Evolutionary conservation across 2,113 vertebrate species (phyloP).

Genomic region (Callocephalon fimbriatum): DNA sequence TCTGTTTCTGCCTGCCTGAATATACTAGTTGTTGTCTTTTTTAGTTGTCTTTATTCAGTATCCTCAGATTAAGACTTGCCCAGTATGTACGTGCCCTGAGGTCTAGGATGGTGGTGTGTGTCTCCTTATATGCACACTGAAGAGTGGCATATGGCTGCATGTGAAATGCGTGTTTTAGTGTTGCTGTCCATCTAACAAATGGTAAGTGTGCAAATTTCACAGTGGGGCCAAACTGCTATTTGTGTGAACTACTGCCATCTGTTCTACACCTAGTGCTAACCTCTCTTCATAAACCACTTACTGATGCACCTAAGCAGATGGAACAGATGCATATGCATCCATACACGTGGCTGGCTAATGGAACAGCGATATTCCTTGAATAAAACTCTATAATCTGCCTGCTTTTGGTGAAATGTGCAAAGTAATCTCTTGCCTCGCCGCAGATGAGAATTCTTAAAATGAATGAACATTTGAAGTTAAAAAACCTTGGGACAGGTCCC

Average conservation of each 20-base stretch:
- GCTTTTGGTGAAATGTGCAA: not conserved
- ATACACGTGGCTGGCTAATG: fast-evolving
- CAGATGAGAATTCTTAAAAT: not conserved
- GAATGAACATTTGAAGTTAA: not conserved
- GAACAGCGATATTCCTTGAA: not conserved
- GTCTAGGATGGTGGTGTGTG: not conserved
- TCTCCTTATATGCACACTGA: not conserved
- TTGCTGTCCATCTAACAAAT: not conserved
- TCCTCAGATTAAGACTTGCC: not conserved
- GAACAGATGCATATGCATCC: not conserved
- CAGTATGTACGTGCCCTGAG: not conserved
- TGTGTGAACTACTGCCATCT: not conserved
- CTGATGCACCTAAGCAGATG: not conserved
- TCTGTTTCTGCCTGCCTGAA: not conserved
- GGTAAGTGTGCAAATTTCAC: not conserved
- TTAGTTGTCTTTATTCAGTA: not conserved
- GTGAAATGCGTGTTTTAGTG: not conserved
- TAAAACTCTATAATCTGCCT: not conserved
- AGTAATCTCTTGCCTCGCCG: not conserved
- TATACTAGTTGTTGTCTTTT: not conserved
- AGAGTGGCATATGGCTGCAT: not conserved
- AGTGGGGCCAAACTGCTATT: not conserved
- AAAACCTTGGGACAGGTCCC: not conserved
- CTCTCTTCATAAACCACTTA: not conserved
- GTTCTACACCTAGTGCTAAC: not conserved